These are phyloP conservation scores for Pogonomyrmex barbatus DNA, from an alignment of 1,140 invertebrate species.

Conservation along the genomic window DNA sequence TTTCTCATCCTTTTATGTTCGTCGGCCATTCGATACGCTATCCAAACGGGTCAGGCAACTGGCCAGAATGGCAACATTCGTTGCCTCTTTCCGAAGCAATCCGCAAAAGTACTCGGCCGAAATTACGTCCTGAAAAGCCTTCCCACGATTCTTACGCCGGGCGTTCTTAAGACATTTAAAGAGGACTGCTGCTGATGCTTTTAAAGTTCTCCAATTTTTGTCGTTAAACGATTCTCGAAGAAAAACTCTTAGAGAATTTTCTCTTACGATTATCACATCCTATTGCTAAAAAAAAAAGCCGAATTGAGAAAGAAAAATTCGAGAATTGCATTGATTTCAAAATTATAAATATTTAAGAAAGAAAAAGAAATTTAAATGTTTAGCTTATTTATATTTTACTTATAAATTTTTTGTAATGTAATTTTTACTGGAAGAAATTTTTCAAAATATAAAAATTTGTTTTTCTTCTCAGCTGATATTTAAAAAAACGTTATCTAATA, in stretches of 20 bases:
- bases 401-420: neutral
- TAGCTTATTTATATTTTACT: neutral
- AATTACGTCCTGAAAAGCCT: constrained; percentile 58
- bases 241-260: neutral
- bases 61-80: constrained; percentile 53
- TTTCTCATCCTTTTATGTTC: constrained; percentile 69
- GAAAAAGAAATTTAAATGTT: neutral
- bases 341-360: neutral
- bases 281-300: neutral
- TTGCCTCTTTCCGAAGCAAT: constrained; percentile 48
- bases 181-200: neutral
- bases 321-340: neutral
- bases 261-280: neutral
- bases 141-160: neutral
- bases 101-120: constrained; percentile 40
- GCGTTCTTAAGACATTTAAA: neutral
- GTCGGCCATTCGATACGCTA: constrained; percentile 57
- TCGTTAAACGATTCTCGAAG: neutral
- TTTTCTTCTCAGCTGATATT: neutral
- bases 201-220: neutral
- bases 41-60: constrained; percentile 71
- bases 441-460: neutral
- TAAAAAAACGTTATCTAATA: neutral
- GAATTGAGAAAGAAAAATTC: neutral
- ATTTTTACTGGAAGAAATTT: neutral